Percentiles rank a stretch among this genome's conserved stretches.
These are phyloP conservation scores for Emydocephalus ijimae DNA, from an alignment of 2,113 vertebrate species.

Conservation along the genomic window DNA sequence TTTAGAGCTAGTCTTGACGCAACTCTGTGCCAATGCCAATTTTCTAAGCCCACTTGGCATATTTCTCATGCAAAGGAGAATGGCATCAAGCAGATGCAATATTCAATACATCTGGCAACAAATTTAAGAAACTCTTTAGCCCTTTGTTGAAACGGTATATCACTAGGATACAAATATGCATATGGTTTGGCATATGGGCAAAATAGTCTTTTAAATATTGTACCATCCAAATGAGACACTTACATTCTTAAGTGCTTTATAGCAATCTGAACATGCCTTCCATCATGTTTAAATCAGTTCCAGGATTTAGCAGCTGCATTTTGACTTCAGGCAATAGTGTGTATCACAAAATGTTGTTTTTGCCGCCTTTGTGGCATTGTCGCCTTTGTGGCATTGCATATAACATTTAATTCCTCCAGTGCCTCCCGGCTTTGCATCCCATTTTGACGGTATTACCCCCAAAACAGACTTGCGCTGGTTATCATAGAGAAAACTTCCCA, in stretches of 20 bases:
- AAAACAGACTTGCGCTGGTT: not conserved
- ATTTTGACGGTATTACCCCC: not conserved
- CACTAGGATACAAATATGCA: not conserved
- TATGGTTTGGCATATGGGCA: not conserved
- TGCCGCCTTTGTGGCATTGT: too few species aligned
- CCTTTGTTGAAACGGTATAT: not conserved
- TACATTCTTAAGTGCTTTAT: not conserved
- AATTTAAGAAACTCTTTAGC: not conserved
- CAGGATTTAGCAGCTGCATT: not conserved
- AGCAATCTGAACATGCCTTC: not conserved
- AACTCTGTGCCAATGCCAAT: not conserved
- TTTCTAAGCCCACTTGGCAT: not conserved
- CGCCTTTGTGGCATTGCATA: not conserved
- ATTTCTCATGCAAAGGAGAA: not conserved
- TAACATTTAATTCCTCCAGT: not conserved
- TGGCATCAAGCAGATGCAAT: not conserved
- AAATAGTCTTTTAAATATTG: not conserved
- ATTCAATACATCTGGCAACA: not conserved
- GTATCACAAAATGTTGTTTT: not conserved
- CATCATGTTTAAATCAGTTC: not conserved
- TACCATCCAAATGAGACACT: not conserved
- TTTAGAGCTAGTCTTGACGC: not conserved
- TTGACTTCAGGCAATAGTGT: not conserved
- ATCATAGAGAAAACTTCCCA: not conserved
- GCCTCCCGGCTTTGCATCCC: not conserved